Percentiles rank a stretch among this genome's conserved stretches.
These are phyloP conservation scores for Prosapia bicincta DNA, from an alignment of 2,888 invertebrate genomes.

Conservation along the genomic window DNA sequence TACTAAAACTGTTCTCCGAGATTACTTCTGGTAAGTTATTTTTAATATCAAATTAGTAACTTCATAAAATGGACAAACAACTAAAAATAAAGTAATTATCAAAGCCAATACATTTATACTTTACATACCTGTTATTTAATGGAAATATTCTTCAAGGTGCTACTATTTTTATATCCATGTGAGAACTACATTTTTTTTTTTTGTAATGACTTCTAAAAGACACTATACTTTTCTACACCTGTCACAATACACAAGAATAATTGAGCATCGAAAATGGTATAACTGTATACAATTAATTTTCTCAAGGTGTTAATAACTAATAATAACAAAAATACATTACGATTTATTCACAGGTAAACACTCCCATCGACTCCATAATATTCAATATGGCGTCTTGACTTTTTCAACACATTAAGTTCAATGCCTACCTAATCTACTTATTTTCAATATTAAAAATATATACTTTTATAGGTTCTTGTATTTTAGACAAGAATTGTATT, in stretches of 20 bases:
- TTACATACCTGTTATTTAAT: not conserved
- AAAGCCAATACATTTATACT: too few relatives aligned
- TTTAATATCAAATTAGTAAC: too few relatives aligned
- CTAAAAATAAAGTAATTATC: too few relatives aligned
- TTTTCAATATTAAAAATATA: not conserved
- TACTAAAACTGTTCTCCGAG: too few relatives aligned
- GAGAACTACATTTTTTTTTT: not conserved
- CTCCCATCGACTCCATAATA: not conserved
- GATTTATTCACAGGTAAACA: not conserved
- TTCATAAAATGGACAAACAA: too few relatives aligned
- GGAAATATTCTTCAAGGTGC: not conserved
- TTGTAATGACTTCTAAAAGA: not conserved
- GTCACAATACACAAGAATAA: not conserved
- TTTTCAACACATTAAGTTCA: not conserved
- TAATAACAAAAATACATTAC: not conserved
- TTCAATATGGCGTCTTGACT: not conserved
- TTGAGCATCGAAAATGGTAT: not conserved
- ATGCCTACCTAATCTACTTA: not conserved
- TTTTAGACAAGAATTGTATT: too few relatives aligned
- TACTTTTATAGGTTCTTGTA: too few relatives aligned
- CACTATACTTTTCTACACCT: not conserved
- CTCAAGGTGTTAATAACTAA: not conserved
- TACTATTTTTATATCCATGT: not conserved
- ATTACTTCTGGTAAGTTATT: too few relatives aligned
- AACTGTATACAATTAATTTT: not conserved